Evolutionary conservation across 35 echinoderm and acorn worm species (phyloP).

Genomic region (Eucidaris tribuloides): DNA sequence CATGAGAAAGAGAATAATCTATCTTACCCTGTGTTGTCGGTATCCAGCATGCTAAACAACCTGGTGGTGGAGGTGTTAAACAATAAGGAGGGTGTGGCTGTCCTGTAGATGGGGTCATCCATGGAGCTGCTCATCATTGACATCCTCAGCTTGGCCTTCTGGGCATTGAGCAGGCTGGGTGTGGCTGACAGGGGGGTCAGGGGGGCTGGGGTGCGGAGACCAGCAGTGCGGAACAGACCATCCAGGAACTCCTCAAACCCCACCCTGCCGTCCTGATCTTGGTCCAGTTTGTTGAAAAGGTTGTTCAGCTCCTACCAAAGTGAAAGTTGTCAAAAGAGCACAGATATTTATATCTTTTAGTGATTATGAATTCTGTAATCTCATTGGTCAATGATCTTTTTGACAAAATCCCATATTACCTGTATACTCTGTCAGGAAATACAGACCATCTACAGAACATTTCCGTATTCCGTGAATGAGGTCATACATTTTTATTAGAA

Average conservation of each 20-base stretch:
- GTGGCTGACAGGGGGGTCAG: conserved; percentile 52
- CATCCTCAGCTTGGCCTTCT: conserved; percentile 77
- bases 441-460: too few species aligned
- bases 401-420: too few species aligned
- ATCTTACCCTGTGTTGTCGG: conserved; percentile 86
- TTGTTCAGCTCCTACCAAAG: conserved; percentile 71
- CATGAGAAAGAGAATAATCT: too few species aligned
- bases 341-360: too few species aligned
- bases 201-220: conserved; percentile 41
- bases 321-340: background rate
- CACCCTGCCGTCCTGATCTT: conserved; percentile 74
- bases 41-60: conserved; percentile 71
- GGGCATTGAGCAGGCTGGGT: conserved; percentile 30
- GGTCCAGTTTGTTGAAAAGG: conserved; percentile 89
- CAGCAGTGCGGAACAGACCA: conserved; percentile 79
- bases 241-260: conserved; percentile 92
- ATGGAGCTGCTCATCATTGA: conserved; percentile 53
- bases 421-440: too few species aligned
- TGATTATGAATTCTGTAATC: too few species aligned
- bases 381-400: too few species aligned
- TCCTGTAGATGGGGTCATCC: conserved; percentile 74
- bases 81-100: conserved; percentile 76
- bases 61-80: conserved; percentile 4
- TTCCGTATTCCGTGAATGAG: too few species aligned
- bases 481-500: too few species aligned